These are phyloP conservation scores for Linnaemya vulpina DNA, from an alignment of 2,888 invertebrate genomes.

Conservation along the genomic window DNA sequence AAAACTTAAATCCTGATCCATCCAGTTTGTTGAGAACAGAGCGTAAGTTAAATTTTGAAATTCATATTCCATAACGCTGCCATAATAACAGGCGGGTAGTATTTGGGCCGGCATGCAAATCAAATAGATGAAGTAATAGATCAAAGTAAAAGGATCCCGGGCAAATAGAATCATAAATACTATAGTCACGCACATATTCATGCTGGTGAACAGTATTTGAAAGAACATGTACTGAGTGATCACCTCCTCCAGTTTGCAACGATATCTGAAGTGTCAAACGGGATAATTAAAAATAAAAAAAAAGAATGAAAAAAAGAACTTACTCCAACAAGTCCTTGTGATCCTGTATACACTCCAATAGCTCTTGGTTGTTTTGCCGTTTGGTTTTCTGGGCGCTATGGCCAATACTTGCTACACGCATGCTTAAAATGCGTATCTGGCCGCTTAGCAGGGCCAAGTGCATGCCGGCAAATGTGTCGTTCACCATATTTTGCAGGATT, in stretches of 20 bases:
- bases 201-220: slow-evolving; percentile 60
- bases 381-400: neutral
- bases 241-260: slow-evolving; percentile 49
- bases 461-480: slow-evolving; percentile 69
- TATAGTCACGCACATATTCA: slow-evolving; percentile 67
- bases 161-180: slow-evolving; percentile 66
- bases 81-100: slow-evolving; percentile 71
- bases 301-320: neutral
- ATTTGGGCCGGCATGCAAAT: slow-evolving; percentile 62
- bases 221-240: slow-evolving; percentile 58
- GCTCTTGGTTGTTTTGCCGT: slow-evolving; percentile 49
- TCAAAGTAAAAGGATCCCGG: slow-evolving; percentile 42
- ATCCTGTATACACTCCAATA: slow-evolving; percentile 70
- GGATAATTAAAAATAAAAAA: neutral
- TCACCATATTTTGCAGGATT: slow-evolving; percentile 63
- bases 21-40: slow-evolving; percentile 71
- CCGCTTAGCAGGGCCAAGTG: slow-evolving; percentile 69
- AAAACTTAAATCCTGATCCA: slow-evolving; percentile 60
- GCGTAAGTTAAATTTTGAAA: slow-evolving; percentile 67
- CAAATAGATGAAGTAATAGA: slow-evolving; percentile 65
- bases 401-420: slow-evolving; percentile 68
- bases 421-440: slow-evolving; percentile 68
- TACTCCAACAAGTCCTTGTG: slow-evolving; percentile 72
- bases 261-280: slow-evolving; percentile 53
- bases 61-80: slow-evolving; percentile 61